Conservation (phyloP, 1,140 invertebrate species). For the Oedothorax gibbosus region DNA sequence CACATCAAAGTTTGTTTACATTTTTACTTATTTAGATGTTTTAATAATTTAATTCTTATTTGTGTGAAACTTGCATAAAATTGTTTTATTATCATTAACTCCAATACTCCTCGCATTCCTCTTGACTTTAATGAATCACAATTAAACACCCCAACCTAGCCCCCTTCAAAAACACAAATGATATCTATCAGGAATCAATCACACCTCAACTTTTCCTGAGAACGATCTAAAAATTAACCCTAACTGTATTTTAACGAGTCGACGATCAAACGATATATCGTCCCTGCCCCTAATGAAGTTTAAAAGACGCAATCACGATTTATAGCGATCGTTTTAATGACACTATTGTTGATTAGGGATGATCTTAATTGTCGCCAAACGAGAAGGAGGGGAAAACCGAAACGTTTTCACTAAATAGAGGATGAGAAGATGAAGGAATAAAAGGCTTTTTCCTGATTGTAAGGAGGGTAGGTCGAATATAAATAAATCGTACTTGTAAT, state of each 20-base stretch:
- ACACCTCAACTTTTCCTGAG: constrained; percentile 9
- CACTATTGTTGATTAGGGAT: constrained; percentile 56
- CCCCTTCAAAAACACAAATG: constrained; percentile 16
- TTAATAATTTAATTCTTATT: background rate
- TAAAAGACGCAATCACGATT: constrained; percentile 52
- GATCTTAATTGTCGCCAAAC: constrained; percentile 57
- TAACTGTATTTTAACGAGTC: constrained; percentile 59
- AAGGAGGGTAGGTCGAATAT: too few species aligned
- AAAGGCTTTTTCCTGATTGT: background rate
- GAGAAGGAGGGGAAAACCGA: constrained; percentile 12
- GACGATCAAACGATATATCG: constrained; percentile 14
- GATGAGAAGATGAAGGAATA: constrained; percentile 2
- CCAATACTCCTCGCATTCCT: background rate
- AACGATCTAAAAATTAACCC: constrained; percentile 52
- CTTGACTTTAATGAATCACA: constrained; percentile 3
- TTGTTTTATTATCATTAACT: background rate
- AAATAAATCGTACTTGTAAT: too few species aligned
- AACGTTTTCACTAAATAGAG: constrained; percentile 3
- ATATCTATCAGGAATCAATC: constrained; percentile 37
- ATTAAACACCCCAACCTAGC: background rate
- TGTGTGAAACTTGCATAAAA: background rate
- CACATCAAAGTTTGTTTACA: too few species aligned
- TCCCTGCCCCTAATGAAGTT: constrained; percentile 47
- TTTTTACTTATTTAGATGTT: background rate
- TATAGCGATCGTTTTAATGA: constrained; percentile 54